A percentile compares a stretch with the other conserved stretches of the same genome.
Conservation (phyloP, 1,140 invertebrate genomes). For the Eurosta solidaginis region DNA sequence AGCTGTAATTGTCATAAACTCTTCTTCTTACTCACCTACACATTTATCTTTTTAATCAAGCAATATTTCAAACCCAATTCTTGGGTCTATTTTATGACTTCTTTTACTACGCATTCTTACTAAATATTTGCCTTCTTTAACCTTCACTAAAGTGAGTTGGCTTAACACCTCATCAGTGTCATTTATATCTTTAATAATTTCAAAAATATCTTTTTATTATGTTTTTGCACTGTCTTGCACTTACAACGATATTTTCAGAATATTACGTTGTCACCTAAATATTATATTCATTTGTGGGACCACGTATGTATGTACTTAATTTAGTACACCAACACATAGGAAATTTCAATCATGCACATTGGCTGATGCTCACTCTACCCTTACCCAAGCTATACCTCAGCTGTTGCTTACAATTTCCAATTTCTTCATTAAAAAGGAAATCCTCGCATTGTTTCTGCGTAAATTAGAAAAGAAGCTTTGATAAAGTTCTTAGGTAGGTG, state of each 20-base stretch:
- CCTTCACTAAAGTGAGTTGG: background rate
- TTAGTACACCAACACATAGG: no score
- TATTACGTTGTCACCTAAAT: background rate
- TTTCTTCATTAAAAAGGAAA: constrained; percentile 8
- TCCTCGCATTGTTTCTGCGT: background rate
- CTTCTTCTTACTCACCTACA: background rate
- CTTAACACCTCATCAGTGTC: background rate
- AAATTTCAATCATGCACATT: no score
- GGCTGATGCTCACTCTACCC: no score
- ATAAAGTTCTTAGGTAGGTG: background rate
- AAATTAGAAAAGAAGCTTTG: constrained; percentile 1
- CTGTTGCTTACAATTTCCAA: background rate
- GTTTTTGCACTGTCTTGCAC: background rate
- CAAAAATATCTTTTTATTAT: constrained; percentile 14
- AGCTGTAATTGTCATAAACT: constrained; percentile 15
- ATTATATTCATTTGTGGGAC: background rate
- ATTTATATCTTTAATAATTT: constrained; percentile 8
- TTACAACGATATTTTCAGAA: background rate
- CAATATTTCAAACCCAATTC: background rate
- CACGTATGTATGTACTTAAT: background rate
- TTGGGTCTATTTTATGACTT: background rate
- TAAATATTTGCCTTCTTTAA: background rate
- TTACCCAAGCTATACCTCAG: background rate
- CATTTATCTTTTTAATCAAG: background rate
- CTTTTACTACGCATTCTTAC: background rate